A percentile compares a stretch with the other conserved stretches of the same genome.
These are phyloP conservation scores for Podarcis cretensis DNA, from an alignment of 2,113 vertebrate species.

Conservation along the genomic window DNA sequence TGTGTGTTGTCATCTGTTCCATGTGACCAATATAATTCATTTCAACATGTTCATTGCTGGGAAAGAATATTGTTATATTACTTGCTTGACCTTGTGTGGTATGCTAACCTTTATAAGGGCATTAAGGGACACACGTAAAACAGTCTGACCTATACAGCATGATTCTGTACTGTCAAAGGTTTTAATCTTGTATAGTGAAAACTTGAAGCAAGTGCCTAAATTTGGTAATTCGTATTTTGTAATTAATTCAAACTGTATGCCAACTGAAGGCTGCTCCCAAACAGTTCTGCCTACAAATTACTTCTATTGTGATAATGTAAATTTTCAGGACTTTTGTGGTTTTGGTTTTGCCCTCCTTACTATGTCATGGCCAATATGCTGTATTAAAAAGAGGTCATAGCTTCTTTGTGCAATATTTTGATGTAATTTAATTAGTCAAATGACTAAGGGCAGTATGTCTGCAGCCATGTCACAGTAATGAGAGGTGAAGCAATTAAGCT, in stretches of 20 bases:
- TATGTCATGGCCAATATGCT: neutral
- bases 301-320: neutral
- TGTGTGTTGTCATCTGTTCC: neutral
- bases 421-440: conserved; percentile 21
- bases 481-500: neutral
- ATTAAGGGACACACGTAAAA: neutral
- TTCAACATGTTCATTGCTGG: neutral
- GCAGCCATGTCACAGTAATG: neutral
- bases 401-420: neutral
- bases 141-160: neutral
- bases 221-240: neutral
- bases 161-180: neutral
- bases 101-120: neutral
- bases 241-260: neutral
- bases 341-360: neutral
- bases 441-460: neutral
- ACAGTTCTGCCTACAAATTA: neutral
- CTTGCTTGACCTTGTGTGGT: neutral
- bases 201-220: neutral
- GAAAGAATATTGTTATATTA: neutral
- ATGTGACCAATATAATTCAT: neutral
- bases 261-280: neutral
- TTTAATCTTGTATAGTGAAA: neutral
- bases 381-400: neutral
- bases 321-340: neutral